Base-by-base conservation (phyloP, 2,113 vertebrate genomes). In the Mola mola region DNA sequence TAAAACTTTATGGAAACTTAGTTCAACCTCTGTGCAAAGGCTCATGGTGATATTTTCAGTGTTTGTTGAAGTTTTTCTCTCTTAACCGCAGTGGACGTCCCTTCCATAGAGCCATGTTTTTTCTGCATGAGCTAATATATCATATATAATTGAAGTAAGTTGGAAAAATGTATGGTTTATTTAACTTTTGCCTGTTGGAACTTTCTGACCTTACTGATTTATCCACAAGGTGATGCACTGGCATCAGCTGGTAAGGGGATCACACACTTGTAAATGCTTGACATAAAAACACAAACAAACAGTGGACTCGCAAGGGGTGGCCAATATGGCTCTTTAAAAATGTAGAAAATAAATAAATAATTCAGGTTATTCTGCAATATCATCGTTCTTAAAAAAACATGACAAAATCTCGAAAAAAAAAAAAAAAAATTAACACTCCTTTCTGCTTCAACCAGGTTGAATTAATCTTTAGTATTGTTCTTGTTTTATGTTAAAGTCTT, bases 201-300 rank as follows among this genome's bases (percentile, higher is more conserved):
- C 25, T 53, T 5, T 44, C 12, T 62, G 20, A 78, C 51, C 49
- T n/a, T n/a, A n/a, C n/a, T n/a, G n/a, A 72, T 15, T 15, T 33
- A 26, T 50, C 22, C 24, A 13, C 20, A 28, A 53, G 59, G 53
- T 62, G 69, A 68, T 81, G 75, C 67, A 19, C 40, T 73, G 36
- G 79, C 73, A 80, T 83, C 70, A 60, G 60, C 42, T 57, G 82
- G 88, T 90, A 82, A 85, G 85, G 81, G 48, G 13, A 52, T 47
- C 64, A 74, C 60, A 78, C 34, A 2, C 48, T 59, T 50, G 36
- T 31, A 66, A 42, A 46, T 22, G 51, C 53, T 60, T 7, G 6
- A 65, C 44, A 57, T 15, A 57, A 10, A 66, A 8, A 74, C 11
- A 51, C 60, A 49, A 22, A 62, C 60, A 65, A 55, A 59, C 58